A percentile compares a stretch with the other conserved stretches of the same genome.
Evolutionary conservation across 2,888 invertebrate species (phyloP).

Genomic region (Conus canariensis): DNA sequence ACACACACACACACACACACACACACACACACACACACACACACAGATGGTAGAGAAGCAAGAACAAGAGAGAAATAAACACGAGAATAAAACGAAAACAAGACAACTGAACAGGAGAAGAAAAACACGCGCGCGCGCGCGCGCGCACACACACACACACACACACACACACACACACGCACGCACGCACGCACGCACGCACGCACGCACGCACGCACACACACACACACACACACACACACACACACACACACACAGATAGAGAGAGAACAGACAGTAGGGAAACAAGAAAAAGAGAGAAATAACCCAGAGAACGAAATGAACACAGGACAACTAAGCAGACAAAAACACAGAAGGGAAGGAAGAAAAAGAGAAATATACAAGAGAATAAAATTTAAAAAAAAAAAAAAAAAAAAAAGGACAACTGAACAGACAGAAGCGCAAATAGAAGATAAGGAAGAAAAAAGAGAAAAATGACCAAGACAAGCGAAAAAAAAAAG

Average conservation of each 20-base stretch:
- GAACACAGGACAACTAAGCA: no score
- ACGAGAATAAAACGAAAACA: neutral
- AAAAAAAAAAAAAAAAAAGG: neutral
- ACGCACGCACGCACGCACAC: neutral
- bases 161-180: neutral
- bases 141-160: neutral
- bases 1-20: conserved; percentile 10
- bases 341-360: neutral
- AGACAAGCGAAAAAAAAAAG: no score
- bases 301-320: no score
- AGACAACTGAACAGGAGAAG: neutral
- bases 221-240: conserved; percentile 10
- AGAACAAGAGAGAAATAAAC: no score
- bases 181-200: neutral
- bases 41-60: no score
- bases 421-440: neutral
- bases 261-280: no score
- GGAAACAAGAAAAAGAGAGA: no score
- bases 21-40: no score
- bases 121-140: neutral
- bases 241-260: neutral
- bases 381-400: no score
- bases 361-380: neutral
- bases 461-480: neutral
- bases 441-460: neutral